Base-by-base conservation (phyloP, 2,113 vertebrate species). In the Prunella fulvescens region DNA sequence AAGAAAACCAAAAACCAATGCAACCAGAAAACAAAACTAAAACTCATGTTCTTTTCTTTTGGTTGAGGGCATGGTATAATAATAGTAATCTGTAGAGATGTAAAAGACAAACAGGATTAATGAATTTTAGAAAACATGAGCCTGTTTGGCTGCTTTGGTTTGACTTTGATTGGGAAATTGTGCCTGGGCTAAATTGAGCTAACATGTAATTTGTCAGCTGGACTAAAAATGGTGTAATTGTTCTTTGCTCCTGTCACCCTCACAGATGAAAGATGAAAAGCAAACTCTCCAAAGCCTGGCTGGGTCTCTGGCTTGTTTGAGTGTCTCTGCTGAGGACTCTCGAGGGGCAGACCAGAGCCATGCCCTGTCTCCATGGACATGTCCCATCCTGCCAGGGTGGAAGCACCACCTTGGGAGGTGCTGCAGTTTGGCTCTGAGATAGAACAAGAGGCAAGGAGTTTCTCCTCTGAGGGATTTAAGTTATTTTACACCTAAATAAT, bases 141-240 rank as follows among this genome's bases (percentile, higher is more conserved):
- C 53, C 28, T 84, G 28, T 60, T 82, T 81, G 7, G 42, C 64
- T 70, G 58, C 50, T 94, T 86, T 78, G 60, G 10, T 81, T 93
- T 91, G 76, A 87, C 67, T 88, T 94, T 90, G 85, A 90, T 56
- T 80, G 51, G 81, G 72, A 70, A 90, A 88, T 88, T 82, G 60
- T 56, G 64, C 56, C 82, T 56, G n/a, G 64, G 79, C 44, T 90
- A 94, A 93, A 88, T 78, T 81, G 73, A 93, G 40, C 69, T 92
- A 93, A 78, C 65, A 25, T 29, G 28, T 51, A 88, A 96, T 95
- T 96, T 93, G 60, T 94, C 93, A 94, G 72, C 60, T 92, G 92
- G 67, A 76, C 73, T 70, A 65, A 95, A 93, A 88, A 33, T 48
- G 28, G 44, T 61, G 72, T 60, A 96, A 90, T 90, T 94, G 64